Percentiles rank a stretch among this genome's conserved stretches.
phyloP scores from a whole-genome alignment of 1,140 invertebrate species.

The Stenopsyche tienmushanensis region DNA sequence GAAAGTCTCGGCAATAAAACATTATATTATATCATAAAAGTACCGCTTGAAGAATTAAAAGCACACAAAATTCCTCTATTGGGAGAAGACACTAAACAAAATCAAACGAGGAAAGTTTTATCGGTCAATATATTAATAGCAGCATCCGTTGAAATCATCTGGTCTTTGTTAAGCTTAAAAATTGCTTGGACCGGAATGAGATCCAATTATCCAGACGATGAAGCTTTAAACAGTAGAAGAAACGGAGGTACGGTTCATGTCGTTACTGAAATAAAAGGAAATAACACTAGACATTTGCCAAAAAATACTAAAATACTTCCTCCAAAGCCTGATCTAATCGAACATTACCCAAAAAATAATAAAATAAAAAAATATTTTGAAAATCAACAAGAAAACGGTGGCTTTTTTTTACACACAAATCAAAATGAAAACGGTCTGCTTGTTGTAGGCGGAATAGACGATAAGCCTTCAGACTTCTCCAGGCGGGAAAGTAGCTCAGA shows the following conservation, averaged over 20 bases:
- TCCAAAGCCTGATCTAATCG: slow-evolving; percentile 55
- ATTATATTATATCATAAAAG: slow-evolving; percentile 13
- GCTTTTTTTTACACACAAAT: slow-evolving; percentile 55
- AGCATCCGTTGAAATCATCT: slow-evolving; percentile 59
- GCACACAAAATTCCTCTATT: slow-evolving; percentile 30
- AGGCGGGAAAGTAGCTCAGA: slow-evolving; percentile 54
- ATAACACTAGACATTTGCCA: slow-evolving; percentile 49
- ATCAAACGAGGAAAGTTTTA: slow-evolving; percentile 48
- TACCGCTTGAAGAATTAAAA: slow-evolving; percentile 29
- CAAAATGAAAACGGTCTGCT: slow-evolving; percentile 39
- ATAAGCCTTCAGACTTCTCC: slow-evolving; percentile 40
- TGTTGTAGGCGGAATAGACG: slow-evolving; percentile 9
- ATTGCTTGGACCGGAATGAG: slow-evolving; percentile 63
- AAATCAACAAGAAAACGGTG: slow-evolving; percentile 53
- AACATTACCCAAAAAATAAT: slow-evolving; percentile 53
- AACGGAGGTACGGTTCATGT: slow-evolving; percentile 54
- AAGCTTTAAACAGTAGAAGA: slow-evolving; percentile 44
- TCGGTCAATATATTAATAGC: slow-evolving; percentile 62
- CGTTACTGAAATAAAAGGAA: slow-evolving; percentile 56
- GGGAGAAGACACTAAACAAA: slow-evolving; percentile 43
- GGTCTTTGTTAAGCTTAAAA: slow-evolving; percentile 61
- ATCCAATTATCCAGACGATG: slow-evolving; percentile 59
- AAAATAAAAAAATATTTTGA: slow-evolving; percentile 57
- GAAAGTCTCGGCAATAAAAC: not conserved
- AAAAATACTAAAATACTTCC: slow-evolving; percentile 51